Percentiles rank a stretch among this genome's conserved stretches.
These are phyloP conservation scores for Chrysogorgia sp. DNA, from an alignment of 92 coral and sea anemone species.

Conservation along the genomic window DNA sequence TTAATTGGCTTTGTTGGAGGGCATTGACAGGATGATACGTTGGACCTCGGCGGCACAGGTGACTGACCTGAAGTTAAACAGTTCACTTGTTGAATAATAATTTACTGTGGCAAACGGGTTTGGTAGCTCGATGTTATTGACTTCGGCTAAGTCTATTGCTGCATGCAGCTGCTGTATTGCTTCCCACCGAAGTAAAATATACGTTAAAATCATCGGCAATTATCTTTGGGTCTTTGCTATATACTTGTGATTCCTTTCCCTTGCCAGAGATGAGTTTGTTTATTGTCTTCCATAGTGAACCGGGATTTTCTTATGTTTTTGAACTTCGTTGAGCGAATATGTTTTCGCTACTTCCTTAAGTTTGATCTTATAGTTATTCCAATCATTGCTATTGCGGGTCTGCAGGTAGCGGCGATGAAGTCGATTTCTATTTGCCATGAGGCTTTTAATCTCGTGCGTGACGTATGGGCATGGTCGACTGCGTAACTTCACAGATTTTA, in stretches of 20 bases:
- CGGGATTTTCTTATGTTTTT: constrained; percentile 20
- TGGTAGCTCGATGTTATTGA: not conserved
- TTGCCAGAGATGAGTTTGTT: not conserved
- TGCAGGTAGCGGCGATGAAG: constrained; percentile 51
- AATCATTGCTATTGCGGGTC: constrained; percentile 38
- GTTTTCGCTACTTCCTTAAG: constrained; percentile 22
- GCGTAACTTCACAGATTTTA: constrained; percentile 21
- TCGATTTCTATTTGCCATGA: constrained; percentile 45
- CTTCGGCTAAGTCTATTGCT: constrained; percentile 2
- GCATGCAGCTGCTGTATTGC: constrained; percentile 37
- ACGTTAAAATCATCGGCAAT: constrained; percentile 39
- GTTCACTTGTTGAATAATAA: constrained; percentile 26
- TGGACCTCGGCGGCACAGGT: constrained; percentile 41
- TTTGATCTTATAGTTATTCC: constrained; percentile 31
- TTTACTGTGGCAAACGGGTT: not conserved
- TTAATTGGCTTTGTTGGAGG: too few relatives aligned
- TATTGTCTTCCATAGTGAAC: constrained; percentile 39
- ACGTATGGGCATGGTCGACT: constrained; percentile 3
- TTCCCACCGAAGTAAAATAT: constrained; percentile 37
- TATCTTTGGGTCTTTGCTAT: constrained; percentile 13
- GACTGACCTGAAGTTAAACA: constrained; percentile 40
- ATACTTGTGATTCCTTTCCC: not conserved
- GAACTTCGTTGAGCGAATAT: constrained; percentile 14
- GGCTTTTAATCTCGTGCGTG: constrained; percentile 27
- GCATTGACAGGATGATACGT: too few relatives aligned